Conservation (phyloP, 2,113 vertebrate genomes). For the Indicator maculatus region DNA sequence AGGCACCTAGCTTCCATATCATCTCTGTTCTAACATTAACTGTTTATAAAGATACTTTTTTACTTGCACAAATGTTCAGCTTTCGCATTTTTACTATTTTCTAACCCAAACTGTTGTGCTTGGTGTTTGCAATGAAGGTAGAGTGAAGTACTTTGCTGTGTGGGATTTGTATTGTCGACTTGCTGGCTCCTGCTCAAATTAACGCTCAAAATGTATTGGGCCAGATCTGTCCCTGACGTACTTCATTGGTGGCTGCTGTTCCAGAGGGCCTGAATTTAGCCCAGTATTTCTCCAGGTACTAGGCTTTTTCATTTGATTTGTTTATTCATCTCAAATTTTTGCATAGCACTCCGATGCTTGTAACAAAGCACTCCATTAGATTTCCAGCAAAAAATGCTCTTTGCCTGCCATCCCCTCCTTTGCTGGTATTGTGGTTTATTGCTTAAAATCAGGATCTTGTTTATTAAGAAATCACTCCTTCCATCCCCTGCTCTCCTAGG, state of each 20-base stretch:
- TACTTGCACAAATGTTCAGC: not conserved
- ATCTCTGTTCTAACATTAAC: not conserved
- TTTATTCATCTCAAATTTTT: constrained; percentile 44
- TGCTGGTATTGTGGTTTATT: not conserved
- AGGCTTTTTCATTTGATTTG: constrained; percentile 25
- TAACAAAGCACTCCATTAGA: not conserved
- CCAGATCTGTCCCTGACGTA: not conserved
- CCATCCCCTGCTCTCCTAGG: not conserved
- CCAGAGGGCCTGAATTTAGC: constrained; percentile 1
- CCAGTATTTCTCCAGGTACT: not conserved
- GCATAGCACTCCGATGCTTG: not conserved
- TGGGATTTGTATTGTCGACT: not conserved
- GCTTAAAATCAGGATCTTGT: not conserved
- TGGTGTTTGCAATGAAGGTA: not conserved
- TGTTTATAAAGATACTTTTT: not conserved
- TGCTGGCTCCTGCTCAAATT: not conserved
- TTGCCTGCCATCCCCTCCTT: not conserved
- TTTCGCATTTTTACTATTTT: constrained; percentile 4
- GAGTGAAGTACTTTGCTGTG: not conserved
- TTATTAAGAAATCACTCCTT: constrained; percentile 22
- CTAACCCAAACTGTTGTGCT: not conserved
- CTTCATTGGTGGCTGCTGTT: not conserved
- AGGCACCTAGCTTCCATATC: not conserved
- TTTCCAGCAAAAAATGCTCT: not conserved
- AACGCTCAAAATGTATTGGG: not conserved